Percentiles rank a stretch among this genome's conserved stretches.
phyloP scores from a whole-genome alignment of 2,888 invertebrate genomes.

The Lagria hirta region DNA sequence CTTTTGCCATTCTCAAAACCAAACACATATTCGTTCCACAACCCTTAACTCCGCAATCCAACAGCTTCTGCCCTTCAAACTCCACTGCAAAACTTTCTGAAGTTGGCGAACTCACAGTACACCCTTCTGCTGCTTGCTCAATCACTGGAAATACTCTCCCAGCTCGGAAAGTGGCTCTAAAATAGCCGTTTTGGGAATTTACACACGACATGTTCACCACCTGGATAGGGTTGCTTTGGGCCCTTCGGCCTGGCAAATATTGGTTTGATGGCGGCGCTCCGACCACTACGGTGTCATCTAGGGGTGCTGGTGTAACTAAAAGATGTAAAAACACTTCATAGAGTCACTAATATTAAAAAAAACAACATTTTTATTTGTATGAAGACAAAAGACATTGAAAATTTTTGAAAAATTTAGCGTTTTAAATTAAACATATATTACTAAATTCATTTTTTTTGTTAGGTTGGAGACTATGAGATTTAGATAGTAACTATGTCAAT shows the following conservation, averaged over 20 bases:
- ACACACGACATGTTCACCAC: conserved; percentile 50
- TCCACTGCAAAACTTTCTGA: conserved; percentile 51
- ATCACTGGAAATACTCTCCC: conserved; percentile 34
- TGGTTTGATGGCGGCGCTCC: conserved; percentile 32
- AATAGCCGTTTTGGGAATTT: conserved; percentile 43
- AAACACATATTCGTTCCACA: conserved; percentile 56
- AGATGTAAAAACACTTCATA: too few species aligned
- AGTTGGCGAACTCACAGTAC: conserved; percentile 38
- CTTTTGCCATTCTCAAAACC: conserved; percentile 58
- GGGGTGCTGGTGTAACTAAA: too few species aligned
- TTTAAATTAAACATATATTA: too few species aligned
- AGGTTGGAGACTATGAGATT: too few species aligned
- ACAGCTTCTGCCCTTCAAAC: conserved; percentile 55
- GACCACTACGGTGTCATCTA: conserved; percentile 38
- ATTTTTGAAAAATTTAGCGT: too few species aligned
- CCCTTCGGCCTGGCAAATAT: conserved; percentile 28
- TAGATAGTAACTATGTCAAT: too few species aligned
- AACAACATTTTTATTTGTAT: too few species aligned
- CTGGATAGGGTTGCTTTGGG: conserved; percentile 33
- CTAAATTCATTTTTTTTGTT: too few species aligned
- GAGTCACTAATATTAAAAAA: too few species aligned
- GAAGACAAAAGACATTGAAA: too few species aligned
- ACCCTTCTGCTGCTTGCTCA: conserved; percentile 45
- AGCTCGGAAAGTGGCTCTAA: conserved; percentile 49
- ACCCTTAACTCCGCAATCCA: conserved; percentile 56